phyloP scores from a whole-genome alignment of 2,113 vertebrate species.

The Struthidea cinerea region DNA sequence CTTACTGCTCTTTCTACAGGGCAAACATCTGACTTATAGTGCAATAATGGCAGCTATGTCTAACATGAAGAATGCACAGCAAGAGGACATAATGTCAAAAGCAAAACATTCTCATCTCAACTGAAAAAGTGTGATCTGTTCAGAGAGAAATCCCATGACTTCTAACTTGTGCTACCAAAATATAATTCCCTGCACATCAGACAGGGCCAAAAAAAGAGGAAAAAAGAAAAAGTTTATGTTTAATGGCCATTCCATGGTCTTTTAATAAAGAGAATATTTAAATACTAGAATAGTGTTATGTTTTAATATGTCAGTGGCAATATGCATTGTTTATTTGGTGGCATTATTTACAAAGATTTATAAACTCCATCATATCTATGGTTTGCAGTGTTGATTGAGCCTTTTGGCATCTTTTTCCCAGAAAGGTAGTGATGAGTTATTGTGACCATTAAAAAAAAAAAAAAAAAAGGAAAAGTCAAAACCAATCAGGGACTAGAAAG shows the following conservation, averaged over 20 bases:
- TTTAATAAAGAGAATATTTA: background rate
- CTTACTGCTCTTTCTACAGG: background rate
- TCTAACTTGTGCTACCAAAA: background rate
- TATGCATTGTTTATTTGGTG: background rate
- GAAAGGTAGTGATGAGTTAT: background rate
- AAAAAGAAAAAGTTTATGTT: rapidly evolving
- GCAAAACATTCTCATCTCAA: background rate
- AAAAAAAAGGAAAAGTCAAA: background rate
- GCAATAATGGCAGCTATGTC: background rate
- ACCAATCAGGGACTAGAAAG: background rate
- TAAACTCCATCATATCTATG: background rate
- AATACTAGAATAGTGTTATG: background rate
- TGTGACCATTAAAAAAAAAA: background rate
- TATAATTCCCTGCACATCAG: background rate
- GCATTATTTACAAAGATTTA: background rate
- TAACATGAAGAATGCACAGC: background rate
- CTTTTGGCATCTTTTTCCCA: background rate
- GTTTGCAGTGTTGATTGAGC: background rate
- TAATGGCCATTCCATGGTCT: background rate
- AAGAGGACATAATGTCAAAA: background rate
- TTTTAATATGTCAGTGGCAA: background rate
- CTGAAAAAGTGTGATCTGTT: background rate
- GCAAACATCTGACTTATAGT: background rate
- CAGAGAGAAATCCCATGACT: background rate
- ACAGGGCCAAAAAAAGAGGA: rapidly evolving